Percentiles rank a stretch among this genome's conserved stretches.
Evolutionary conservation across 2,113 vertebrate species (phyloP).

Genomic region (Rhynchomys soricoides): DNA sequence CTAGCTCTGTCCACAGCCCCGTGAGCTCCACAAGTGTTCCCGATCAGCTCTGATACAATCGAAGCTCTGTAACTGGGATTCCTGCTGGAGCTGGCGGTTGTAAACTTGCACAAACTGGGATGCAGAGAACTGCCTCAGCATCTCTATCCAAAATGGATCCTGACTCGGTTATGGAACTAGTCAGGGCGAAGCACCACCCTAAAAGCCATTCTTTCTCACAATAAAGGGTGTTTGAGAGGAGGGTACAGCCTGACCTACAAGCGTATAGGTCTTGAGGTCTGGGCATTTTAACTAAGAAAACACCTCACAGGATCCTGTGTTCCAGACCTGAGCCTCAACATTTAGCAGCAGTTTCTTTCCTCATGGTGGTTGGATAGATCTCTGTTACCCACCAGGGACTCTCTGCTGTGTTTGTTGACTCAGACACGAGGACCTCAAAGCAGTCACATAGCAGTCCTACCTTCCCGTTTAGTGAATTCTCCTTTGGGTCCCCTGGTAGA

Average conservation of each 20-base stretch:
- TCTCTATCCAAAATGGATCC: not conserved
- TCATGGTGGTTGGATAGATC: not conserved
- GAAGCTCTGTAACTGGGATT: not conserved
- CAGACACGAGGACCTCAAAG: not conserved
- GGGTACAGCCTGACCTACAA: not conserved
- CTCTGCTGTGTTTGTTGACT: not conserved
- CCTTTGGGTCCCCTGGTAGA: not conserved
- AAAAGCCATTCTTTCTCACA: not conserved
- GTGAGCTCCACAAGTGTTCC: no score
- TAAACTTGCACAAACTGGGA: not conserved
- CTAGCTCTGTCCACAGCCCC: not conserved
- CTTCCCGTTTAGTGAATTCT: not conserved
- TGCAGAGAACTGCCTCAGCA: not conserved
- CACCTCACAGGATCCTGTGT: not conserved
- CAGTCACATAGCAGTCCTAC: not conserved
- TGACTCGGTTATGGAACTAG: not conserved
- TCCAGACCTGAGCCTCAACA: not conserved
- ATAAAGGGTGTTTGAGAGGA: not conserved
- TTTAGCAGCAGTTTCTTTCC: not conserved
- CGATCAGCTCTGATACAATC: not conserved
- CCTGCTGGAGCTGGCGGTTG: not conserved
- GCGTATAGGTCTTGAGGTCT: not conserved
- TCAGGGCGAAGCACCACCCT: not conserved
- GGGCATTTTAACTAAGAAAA: not conserved
- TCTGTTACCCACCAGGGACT: not conserved